Percentiles rank a stretch among this genome's conserved stretches.
Conservation (phyloP, 2,797 vertebrate genomes). For the Florisuga fusca region DNA sequence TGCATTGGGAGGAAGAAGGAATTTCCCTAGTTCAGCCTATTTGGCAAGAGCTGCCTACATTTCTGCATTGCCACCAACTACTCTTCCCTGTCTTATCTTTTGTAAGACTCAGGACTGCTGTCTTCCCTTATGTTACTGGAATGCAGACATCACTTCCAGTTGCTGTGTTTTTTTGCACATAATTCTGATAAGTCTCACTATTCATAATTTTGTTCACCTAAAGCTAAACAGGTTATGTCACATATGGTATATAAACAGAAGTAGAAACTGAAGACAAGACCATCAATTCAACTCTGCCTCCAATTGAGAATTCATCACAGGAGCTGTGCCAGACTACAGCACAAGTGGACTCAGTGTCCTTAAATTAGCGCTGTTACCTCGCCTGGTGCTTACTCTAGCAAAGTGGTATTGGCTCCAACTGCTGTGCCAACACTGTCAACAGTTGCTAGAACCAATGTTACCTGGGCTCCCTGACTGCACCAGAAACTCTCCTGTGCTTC, state of each 20-base stretch:
- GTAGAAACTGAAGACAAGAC: background rate
- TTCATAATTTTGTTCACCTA: background rate
- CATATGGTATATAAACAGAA: background rate
- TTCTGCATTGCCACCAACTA: background rate
- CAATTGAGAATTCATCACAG: background rate
- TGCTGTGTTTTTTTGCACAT: background rate
- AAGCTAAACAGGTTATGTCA: background rate
- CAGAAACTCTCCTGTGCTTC: background rate
- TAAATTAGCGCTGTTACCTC: constrained; percentile 50
- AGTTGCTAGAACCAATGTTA: background rate
- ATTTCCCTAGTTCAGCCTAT: background rate
- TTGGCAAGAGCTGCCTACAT: background rate
- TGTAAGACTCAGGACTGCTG: background rate
- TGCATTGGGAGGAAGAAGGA: background rate
- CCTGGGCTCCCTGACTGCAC: background rate
- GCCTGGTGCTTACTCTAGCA: constrained; percentile 43
- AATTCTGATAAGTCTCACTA: background rate
- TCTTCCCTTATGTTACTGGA: background rate
- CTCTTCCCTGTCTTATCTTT: background rate
- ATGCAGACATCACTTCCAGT: background rate
- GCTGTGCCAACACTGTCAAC: background rate
- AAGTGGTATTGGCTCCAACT: background rate
- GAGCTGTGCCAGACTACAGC: background rate
- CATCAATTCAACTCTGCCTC: background rate
- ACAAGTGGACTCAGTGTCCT: constrained; percentile 15